Evolutionary conservation across 2,113 vertebrate species (phyloP), one percentile per base, ranked within the genome.

Genomic region (Proteles cristata): DNA sequence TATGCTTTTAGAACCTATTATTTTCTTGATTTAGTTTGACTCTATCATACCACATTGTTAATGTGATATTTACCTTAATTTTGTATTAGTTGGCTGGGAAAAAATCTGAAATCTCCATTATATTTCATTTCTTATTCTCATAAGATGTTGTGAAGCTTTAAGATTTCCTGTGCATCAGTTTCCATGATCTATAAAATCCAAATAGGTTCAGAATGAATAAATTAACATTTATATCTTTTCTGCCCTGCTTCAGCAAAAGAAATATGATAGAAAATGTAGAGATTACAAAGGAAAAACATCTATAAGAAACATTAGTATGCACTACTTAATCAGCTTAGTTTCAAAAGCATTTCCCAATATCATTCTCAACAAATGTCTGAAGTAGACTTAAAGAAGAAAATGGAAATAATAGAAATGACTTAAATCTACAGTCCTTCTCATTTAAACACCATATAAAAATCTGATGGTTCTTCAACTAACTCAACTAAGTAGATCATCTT

Each of bases 141-240:
- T 53, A 61, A 86, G 25, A 5, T 3, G 39, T 6, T 28, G 0
- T 25, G 63, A 87, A 92, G 28, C 45, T 88, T 85, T 65, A 95
- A 19, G 11, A 97, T 86, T 90, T 55, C 33, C 85, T 89, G 2
- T 89, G 58, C 5, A 74, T 92, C 55, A 80, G 11, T 85, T 94
- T 87, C 21, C 21, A 86, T 19, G 76, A 93, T 79, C 68, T 93
- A 31, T 66, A 96, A 84, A 83, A 94, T 66, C n/a, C 25, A 97
- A 31, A 55, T 73, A 88, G 48, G 9, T n/a, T 81, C 35, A 89
- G 65, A 80, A 96, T 80, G 39, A 97, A 69, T 94, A 96, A 77
- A 66, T 69, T 96, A 95, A 88, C 21, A 93, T 68, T 93, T 61
- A 94, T 87, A 96, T 86, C 79, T 74, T 90, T 80, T 85, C 4